Evolutionary conservation across 2,888 invertebrate genomes (phyloP), one percentile per base, ranked within the genome.

Genomic region (Drosophila acutilabella): DNA sequence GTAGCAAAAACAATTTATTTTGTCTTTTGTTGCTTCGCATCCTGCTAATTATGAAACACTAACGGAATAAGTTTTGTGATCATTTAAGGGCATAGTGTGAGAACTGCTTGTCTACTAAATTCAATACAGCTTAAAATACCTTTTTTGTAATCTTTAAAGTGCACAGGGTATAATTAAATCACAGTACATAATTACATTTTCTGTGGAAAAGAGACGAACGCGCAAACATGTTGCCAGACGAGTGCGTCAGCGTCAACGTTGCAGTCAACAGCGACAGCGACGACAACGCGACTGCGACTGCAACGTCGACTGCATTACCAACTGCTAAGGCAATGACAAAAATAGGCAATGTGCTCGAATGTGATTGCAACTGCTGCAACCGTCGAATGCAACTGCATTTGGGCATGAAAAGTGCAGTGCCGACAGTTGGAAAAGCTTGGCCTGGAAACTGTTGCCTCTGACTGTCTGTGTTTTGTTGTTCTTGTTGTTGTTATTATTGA

Each of bases 351-450:
- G 78, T 77, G 68, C 53, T 64, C 58, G 56, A 41, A 64, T 16
- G 50, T 72, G 59, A 54, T 60, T 58, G 45, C 58, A 61, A 44
- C 80, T 48, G 40, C 52, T 23, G 36, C 62, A 56, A 57, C 57
- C 62, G 60, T 64, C 47, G 56, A 66, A 67, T 57, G 64, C 61
- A 64, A 65, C 81, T 77, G 80, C 82, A 74, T 79, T 78, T 84
- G 84, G 85, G 74, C 80, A 80, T 84, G 77, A 84, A 81, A 84
- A 81, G 69, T 70, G 70, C 71, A 70, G 70, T 54, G 75, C 69
- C 74, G 78, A 74, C 78, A 77, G 69, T 73, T 80, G 77, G 78
- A 87, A 84, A 75, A 88, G 88, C 80, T 73, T 69, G 78, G 70
- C 67, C 81, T 78, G 78, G 54, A 77, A 71, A 78, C 64, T 58